Evolutionary conservation across 2,113 vertebrate species (phyloP), one percentile per base, ranked within the genome.

Genomic region (Solea solea): DNA sequence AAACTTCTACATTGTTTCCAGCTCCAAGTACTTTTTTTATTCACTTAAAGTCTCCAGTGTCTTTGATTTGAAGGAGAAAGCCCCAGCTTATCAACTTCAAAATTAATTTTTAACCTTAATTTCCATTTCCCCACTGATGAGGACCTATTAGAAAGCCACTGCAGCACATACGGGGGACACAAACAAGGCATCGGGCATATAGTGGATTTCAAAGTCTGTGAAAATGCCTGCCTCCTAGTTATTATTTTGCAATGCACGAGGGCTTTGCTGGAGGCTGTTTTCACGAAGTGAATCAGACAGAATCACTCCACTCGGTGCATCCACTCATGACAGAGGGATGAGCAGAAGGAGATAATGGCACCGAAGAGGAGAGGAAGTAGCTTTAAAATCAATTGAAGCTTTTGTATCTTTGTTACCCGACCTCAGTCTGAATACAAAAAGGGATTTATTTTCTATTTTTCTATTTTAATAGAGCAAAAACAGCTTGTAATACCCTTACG

Each of bases 211-310:
- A 85, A 64, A 69, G 61, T 49, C 65, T 80, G 80, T 64, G 69
- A 65, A 88, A 82, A 78, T 64, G 70, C 51, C 54, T 77, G 82
- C 58, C 83, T 88, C 53, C 15, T 82, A 74, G 83, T 86, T 83
- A 75, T 64, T 81, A 82, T 71, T 21, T 40, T 28, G 70, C 25
- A 55, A 87, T 54, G 75, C 64, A 66, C 75, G 72, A 84, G 80
- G 74, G 80, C 80, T 72, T 83, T 0, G 74, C 86, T 78, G 64
- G 78, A 88, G 89, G 88, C 81, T 71, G 78, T 84, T 85, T 84
- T 71, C 76, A 64, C 81, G 79, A 74, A 90, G 72, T 86, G 84
- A 90, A 89, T 90, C 87, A 86, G 69, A 45, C 60, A 77, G 83
- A 86, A 89, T 90, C 88, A 86, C 75, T 85, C 76, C 65, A 67